Conservation (phyloP, 1,140 invertebrate species). For the Lucilia cuprina region DNA sequence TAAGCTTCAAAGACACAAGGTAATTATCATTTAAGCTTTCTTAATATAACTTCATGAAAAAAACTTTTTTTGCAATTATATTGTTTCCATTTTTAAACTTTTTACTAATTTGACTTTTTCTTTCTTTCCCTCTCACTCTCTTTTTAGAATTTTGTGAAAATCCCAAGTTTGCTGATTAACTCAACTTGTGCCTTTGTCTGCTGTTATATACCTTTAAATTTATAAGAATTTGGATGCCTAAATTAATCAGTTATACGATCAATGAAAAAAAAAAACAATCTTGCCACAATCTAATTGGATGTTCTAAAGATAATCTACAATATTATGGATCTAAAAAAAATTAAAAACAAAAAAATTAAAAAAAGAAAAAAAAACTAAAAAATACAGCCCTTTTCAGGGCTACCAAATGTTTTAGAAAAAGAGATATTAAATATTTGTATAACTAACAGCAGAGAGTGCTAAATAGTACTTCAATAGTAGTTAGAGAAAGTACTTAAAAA, state of each 20-base stretch:
- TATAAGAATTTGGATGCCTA: background rate
- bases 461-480: too few relatives aligned
- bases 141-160: background rate
- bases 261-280: background rate
- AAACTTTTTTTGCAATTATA: too few relatives aligned
- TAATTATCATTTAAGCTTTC: background rate
- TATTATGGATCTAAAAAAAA: background rate
- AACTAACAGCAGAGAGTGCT: too few relatives aligned
- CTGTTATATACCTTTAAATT: background rate
- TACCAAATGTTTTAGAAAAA: slow-evolving; percentile 35
- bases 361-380: background rate
- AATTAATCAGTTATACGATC: background rate
- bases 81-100: background rate
- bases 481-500: too few relatives aligned
- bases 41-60: background rate
- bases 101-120: background rate
- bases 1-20: slow-evolving; percentile 4
- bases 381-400: slow-evolving; percentile 42
- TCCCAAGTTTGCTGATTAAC: background rate
- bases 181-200: background rate
- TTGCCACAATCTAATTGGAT: slow-evolving; percentile 21
- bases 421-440: slow-evolving; percentile 28
- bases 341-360: background rate
- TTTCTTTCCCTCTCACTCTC: background rate
- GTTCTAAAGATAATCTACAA: background rate